Evolutionary conservation across 2,888 invertebrate genomes (phyloP).

Genomic region (Apocheima hispidaria): DNA sequence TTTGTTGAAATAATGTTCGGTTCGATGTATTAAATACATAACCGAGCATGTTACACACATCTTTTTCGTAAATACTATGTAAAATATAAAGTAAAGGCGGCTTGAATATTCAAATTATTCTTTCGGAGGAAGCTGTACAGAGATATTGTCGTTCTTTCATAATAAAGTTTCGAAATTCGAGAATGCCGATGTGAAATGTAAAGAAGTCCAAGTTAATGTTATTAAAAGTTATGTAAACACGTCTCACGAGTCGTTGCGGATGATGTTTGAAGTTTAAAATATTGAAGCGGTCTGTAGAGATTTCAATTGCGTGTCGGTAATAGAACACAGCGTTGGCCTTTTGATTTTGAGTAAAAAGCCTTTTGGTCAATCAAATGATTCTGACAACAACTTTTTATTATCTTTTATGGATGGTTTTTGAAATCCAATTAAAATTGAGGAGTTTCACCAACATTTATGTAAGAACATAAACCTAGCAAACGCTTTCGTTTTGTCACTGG

Average conservation of each 20-base stretch:
- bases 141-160: too few relatives aligned
- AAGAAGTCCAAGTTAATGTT: slow-evolving; percentile 5
- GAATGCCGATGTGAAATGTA: slow-evolving; percentile 12
- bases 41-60: too few relatives aligned
- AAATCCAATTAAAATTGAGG: neutral
- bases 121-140: neutral
- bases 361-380: too few relatives aligned
- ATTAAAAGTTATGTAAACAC: slow-evolving; percentile 19
- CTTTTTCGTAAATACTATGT: neutral
- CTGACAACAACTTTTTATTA: neutral
- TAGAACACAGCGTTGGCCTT: too few relatives aligned
- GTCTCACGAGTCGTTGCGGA: slow-evolving; percentile 3
- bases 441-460: too few relatives aligned
- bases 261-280: slow-evolving; percentile 14
- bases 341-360: too few relatives aligned
- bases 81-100: neutral
- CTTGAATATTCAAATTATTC: neutral
- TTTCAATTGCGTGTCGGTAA: too few relatives aligned
- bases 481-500: neutral
- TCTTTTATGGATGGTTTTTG: neutral
- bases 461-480: too few relatives aligned
- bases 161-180: slow-evolving; percentile 10
- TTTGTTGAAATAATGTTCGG: too few relatives aligned
- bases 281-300: too few relatives aligned
- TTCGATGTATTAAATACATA: too few relatives aligned